Percentiles rank a stretch among this genome's conserved stretches.
Conservation (phyloP, 2,888 invertebrate species). For the Alitta virens region DNA sequence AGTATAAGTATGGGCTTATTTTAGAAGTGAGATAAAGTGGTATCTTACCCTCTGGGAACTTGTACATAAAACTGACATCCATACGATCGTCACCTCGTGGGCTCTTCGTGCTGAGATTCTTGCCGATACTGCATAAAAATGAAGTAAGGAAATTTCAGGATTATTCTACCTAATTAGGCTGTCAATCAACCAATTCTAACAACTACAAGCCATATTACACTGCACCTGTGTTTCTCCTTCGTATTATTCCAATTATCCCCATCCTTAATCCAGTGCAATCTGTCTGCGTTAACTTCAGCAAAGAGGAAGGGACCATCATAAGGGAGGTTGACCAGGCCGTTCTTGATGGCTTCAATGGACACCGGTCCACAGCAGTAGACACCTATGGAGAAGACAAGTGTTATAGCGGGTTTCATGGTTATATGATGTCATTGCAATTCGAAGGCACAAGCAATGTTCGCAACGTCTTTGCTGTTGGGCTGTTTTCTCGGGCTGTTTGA, state of each 20-base stretch:
- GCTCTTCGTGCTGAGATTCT: conserved; percentile 25
- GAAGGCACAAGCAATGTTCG: no score
- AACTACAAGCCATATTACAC: no score
- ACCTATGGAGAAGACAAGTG: conserved; percentile 41
- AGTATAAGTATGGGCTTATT: no score
- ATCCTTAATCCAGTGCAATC: conserved; percentile 71
- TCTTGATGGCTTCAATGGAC: conserved; percentile 77
- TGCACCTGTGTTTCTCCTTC: neutral
- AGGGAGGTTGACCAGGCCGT: conserved; percentile 77
- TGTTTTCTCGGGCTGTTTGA: no score
- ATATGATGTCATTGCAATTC: no score
- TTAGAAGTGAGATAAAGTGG: no score
- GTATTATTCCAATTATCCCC: conserved; percentile 24
- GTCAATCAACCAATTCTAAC: no score
- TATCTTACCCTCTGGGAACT: conserved; percentile 23
- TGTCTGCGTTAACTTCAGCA: conserved; percentile 93
- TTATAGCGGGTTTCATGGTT: no score
- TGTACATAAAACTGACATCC: conserved; percentile 28
- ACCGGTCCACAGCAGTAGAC: conserved; percentile 85
- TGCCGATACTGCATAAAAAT: conserved; percentile 26
- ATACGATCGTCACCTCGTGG: conserved; percentile 8
- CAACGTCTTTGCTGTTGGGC: no score
- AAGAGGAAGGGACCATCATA: conserved; percentile 84
- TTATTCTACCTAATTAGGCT: no score
- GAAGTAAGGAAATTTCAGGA: no score